Evolutionary conservation across 2,888 invertebrate species (phyloP).

Genomic region (Nomada ferruginata): DNA sequence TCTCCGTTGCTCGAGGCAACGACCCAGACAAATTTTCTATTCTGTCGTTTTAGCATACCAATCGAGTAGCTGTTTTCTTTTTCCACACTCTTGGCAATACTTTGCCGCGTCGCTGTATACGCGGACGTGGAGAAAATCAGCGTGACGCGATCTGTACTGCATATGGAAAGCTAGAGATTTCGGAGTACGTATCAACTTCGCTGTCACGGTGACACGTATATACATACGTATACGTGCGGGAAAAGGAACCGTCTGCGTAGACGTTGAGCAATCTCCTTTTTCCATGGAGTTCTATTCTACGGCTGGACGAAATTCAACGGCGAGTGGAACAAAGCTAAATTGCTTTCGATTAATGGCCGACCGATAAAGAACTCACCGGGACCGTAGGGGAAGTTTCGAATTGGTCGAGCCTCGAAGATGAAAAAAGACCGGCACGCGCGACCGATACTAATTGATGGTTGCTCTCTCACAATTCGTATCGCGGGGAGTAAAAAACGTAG

Average conservation of each 20-base stretch:
- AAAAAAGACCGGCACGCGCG: conserved; percentile 25
- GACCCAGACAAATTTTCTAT: conserved; percentile 7
- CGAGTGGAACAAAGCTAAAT: background rate
- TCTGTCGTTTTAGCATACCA: conserved; percentile 4
- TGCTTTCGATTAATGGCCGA: conserved; percentile 17
- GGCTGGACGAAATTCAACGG: background rate
- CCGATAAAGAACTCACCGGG: conserved; percentile 5
- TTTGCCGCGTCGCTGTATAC: background rate
- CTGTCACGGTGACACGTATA: no score
- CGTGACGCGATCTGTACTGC: no score
- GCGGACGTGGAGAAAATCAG: no score
- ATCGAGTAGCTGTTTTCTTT: background rate
- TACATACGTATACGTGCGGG: background rate
- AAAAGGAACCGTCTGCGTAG: background rate
- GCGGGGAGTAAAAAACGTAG: conserved; percentile 12
- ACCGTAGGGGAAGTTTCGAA: background rate
- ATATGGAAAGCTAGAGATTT: no score
- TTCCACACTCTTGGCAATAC: background rate
- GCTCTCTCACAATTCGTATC: conserved; percentile 30
- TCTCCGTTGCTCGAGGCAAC: conserved; percentile 7
- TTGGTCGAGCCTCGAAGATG: background rate
- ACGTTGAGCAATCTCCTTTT: no score
- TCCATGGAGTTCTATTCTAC: background rate
- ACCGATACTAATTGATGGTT: conserved; percentile 34
- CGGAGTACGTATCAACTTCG: no score